Base-by-base conservation (phyloP, 1,140 invertebrate species). In the Probaryconus sp. region DNA sequence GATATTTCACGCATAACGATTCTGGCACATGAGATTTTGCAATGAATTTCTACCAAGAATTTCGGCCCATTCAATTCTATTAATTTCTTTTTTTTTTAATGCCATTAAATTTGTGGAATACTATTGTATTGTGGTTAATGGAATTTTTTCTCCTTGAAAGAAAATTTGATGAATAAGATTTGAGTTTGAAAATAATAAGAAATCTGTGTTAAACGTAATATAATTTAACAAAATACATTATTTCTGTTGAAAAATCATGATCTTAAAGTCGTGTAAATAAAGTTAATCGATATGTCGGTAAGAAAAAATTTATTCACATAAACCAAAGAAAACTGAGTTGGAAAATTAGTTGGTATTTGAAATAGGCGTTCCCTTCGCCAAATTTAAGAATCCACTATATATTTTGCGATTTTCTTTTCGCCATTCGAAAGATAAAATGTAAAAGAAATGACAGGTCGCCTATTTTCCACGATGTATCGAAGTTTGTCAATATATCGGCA, bases 401-500 rank as follows among this genome's bases (percentile, higher is more conserved):
- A 56, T 68, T 42, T 28, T 56, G 35, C 20, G 17, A 26, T 50
- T 63, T 53, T 50, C 35, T 5, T 45, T 58, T n/a, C n/a, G n/a
- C n/a, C 31, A 24, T 47, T 35, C 43, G 14, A 14, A 10, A 47
- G 20, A n/a, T n/a, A 16, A 37, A 58, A 13, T 14, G 5, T 16
- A 35, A 11, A 37, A 35, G 30, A 14, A 56, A 37, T 10, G 30
- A 37, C 53, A 35, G 38, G 9, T 7, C 7, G 18, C 11, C 28
- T 26, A 51, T 51, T 38, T 21, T 33, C 14, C 14, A 61, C 33
- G 26, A 40, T 38, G 45, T 38, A 48, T 64, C 50, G 24, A 81
- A 81, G 76, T 81, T 83, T 78, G 77, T 77, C 76, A 78, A 83
- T 81, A 82, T 78, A 68, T 71, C 55, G 63, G 60, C 38, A 64